These are phyloP conservation scores for Pseudochaenichthys georgianus DNA, from an alignment of 2,797 vertebrate genomes.

Conservation along the genomic window DNA sequence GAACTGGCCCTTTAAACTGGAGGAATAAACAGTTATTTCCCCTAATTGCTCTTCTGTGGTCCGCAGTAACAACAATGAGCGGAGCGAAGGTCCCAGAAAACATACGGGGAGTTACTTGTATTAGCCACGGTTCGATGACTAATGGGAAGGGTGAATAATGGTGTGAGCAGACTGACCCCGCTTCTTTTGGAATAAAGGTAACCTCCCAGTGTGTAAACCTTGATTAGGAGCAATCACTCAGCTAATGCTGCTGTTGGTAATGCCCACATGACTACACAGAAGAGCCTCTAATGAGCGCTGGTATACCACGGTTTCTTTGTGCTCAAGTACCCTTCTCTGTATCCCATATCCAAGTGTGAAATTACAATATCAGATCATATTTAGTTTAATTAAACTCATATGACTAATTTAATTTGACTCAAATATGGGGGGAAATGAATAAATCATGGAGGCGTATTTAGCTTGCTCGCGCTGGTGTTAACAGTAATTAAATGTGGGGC, in stretches of 20 bases:
- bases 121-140: constrained; percentile 67
- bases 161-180: constrained; percentile 54
- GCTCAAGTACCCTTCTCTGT: constrained; percentile 67
- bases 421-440: constrained; percentile 70
- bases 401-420: constrained; percentile 82
- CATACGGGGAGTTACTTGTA: constrained; percentile 59
- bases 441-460: constrained; percentile 75
- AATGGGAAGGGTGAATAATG: constrained; percentile 73
- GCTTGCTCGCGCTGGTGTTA: constrained; percentile 69
- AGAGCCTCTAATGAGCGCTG: constrained; percentile 63
- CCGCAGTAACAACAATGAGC: constrained; percentile 46
- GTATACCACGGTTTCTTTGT: constrained; percentile 66
- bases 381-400: constrained; percentile 84
- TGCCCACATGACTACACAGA: constrained; percentile 60
- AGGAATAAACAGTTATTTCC: constrained; percentile 33
- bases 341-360: constrained; percentile 77
- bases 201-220: constrained; percentile 71
- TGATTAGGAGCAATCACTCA: constrained; percentile 71
- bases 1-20: constrained; percentile 16
- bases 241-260: constrained; percentile 65
- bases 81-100: constrained; percentile 55
- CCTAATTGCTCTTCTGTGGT: constrained; percentile 35
- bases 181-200: constrained; percentile 69
- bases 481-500: constrained; percentile 79
- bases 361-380: constrained; percentile 80